phyloP scores from a whole-genome alignment of 2,113 vertebrate genomes.

The Caretta caretta region DNA sequence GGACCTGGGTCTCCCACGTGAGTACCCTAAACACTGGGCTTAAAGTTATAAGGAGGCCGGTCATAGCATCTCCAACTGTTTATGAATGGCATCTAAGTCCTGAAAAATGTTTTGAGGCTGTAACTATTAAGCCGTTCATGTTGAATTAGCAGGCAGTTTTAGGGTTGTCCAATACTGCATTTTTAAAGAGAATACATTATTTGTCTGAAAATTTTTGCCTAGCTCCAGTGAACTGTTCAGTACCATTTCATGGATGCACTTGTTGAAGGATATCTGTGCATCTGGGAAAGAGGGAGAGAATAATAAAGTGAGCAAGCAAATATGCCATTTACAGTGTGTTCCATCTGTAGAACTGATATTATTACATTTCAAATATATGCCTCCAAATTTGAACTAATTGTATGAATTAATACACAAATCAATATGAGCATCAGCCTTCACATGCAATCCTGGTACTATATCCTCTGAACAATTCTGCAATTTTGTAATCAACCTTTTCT shows the following conservation, averaged over 20 bases:
- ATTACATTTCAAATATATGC: background rate
- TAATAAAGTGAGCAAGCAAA: background rate
- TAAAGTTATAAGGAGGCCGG: too few relatives aligned
- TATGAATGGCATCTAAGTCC: too few relatives aligned
- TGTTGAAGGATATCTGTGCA: background rate
- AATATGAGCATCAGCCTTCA: background rate
- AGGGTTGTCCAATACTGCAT: too few relatives aligned
- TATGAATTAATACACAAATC: background rate
- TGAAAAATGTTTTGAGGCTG: too few relatives aligned
- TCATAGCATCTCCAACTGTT: too few relatives aligned
- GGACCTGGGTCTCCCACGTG: too few relatives aligned
- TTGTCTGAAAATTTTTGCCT: background rate
- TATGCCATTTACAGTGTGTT: background rate
- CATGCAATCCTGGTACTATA: background rate
- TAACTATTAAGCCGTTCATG: too few relatives aligned
- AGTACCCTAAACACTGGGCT: too few relatives aligned
- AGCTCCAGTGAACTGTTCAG: background rate
- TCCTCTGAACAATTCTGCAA: background rate
- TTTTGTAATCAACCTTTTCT: background rate
- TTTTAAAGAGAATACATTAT: too few relatives aligned
- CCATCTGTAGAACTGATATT: background rate
- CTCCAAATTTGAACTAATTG: background rate
- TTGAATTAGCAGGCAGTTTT: too few relatives aligned
- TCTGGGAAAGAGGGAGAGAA: background rate
- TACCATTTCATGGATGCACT: background rate